Conservation (phyloP, 2,797 vertebrate genomes). For the Cephalopachus bancanus region DNA sequence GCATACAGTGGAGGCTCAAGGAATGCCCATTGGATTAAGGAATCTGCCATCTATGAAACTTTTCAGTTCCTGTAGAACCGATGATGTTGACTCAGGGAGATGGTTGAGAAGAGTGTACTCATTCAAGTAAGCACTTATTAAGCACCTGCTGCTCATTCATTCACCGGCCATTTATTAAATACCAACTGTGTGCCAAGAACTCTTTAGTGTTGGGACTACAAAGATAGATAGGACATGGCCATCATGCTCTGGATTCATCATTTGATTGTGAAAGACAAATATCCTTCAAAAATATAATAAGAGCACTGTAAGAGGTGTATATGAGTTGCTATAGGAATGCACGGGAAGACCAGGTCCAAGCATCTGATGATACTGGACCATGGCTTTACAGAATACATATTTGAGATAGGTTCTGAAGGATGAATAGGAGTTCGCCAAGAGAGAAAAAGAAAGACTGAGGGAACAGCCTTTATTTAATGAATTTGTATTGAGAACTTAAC, state of each 20-base stretch:
- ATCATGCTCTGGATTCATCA: conserved; percentile 44
- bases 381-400: conserved; percentile 37
- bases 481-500: conserved; percentile 56
- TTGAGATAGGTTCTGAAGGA: conserved; percentile 63
- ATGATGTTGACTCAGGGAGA: background rate
- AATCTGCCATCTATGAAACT: background rate
- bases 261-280: conserved; percentile 62
- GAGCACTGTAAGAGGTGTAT: background rate
- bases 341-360: background rate
- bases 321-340: conserved; percentile 21
- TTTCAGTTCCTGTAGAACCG: conserved; percentile 31
- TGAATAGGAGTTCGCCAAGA: conserved; percentile 52
- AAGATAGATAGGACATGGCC: conserved; percentile 6
- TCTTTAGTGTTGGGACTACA: conserved; percentile 30
- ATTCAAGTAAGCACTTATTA: conserved; percentile 47
- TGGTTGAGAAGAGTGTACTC: conserved; percentile 7
- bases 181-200: conserved; percentile 1
- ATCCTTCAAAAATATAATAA: conserved; percentile 45
- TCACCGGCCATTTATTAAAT: conserved; percentile 47
- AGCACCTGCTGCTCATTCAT: conserved; percentile 25
- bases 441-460: conserved; percentile 4
- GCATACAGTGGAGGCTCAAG: background rate
- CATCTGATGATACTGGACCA: background rate
- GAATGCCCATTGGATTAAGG: conserved; percentile 17
- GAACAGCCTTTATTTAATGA: conserved; percentile 37